These are phyloP conservation scores for Tetrao urogallus DNA, from an alignment of 2,113 vertebrate genomes.

Conservation along the genomic window DNA sequence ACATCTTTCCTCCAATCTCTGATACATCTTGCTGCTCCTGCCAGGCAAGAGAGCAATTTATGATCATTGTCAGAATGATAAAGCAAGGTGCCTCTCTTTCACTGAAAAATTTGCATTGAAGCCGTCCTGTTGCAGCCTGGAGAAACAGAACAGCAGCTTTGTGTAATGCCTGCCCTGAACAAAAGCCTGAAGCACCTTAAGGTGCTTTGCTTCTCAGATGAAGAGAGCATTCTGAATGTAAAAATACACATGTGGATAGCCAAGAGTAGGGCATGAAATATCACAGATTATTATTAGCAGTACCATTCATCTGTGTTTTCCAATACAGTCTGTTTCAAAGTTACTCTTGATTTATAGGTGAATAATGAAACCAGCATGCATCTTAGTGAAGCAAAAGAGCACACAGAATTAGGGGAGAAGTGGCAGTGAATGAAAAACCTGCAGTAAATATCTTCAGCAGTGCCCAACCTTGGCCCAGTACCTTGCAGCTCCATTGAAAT, in stretches of 20 bases:
- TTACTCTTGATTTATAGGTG: background rate
- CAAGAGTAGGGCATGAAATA: background rate
- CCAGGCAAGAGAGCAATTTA: background rate
- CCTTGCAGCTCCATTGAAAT: background rate
- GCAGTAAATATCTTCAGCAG: background rate
- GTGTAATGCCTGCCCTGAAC: background rate
- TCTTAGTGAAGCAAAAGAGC: background rate
- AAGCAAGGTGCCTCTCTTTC: background rate
- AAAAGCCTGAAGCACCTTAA: background rate
- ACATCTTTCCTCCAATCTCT: background rate
- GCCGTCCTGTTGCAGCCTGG: background rate
- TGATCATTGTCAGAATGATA: background rate
- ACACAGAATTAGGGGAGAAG: background rate
- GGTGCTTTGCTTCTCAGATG: background rate
- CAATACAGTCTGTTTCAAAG: background rate
- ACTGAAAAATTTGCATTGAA: background rate
- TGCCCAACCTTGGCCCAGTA: background rate
- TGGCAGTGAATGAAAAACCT: background rate
- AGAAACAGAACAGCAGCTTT: background rate
- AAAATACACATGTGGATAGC: background rate
- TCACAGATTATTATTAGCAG: background rate
- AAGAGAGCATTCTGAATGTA: background rate
- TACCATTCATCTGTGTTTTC: background rate
- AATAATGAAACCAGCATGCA: background rate
- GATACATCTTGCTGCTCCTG: background rate